Base-by-base conservation (phyloP, 2,797 vertebrate species). In the Lateolabrax maculatus region DNA sequence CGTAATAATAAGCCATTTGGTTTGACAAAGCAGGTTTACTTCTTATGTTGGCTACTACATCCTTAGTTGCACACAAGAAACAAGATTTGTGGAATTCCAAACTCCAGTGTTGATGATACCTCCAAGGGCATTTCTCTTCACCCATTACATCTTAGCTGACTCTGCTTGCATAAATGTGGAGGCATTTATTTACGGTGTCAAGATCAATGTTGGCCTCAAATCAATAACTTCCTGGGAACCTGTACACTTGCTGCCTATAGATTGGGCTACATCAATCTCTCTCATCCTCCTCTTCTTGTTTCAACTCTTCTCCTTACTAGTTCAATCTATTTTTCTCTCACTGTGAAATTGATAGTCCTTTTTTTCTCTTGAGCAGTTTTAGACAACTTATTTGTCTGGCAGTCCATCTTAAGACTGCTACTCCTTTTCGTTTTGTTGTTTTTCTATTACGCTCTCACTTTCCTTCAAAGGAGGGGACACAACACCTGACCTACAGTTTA, bases 221-320 rank as follows among this genome's bases (percentile, higher is more conserved):
- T 93, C 92, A 75, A 94, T 94, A 90, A 55, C 62, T 81, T 90
- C 89, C 81, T 85, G 87, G 75, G 86, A 91, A 85, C 75, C 63
- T 79, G 77, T 62, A 83, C 76, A 75, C 83, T 65, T 36, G 81
- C 60, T 34, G 53, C 80, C 75, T 88, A 89, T 75, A 78, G 85
- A 93, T 86, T 79, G 64, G 71, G 71, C 65, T 63, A n/a, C 83
- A 92, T 92, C 82, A 90, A 89, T 91, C 84, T 60, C 65, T 82
- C 60, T 80, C 68, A 74, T 81, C 65, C 48, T 46, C 44, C 18
- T 75, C 62, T 65, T 80, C n/a, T 44, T 74, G 64, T 65, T 76
- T 81, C 62, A 48, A 53, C 70, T 66, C 34, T 58, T 85, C 53
- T 65, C 34, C 72, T 86, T 49, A 75, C 25, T 12, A n/a, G 66